Evolutionary conservation across 2,888 invertebrate species (phyloP).

Genomic region (Leptopilina syphax): DNA sequence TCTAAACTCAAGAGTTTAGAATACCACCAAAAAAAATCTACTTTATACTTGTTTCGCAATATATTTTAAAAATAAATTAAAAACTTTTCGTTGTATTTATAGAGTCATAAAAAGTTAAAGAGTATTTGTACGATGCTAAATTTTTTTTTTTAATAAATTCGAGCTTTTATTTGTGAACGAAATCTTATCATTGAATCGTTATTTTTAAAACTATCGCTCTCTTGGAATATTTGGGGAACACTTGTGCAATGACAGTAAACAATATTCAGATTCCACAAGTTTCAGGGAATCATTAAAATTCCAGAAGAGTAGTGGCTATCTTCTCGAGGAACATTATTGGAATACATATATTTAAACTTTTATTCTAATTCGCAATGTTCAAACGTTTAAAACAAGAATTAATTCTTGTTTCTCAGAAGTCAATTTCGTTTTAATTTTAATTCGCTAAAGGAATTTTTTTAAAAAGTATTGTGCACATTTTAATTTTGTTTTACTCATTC

Average conservation of each 20-base stretch:
- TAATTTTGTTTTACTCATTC: not conserved
- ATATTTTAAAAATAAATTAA: no score
- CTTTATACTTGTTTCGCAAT: no score
- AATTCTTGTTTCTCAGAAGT: not conserved
- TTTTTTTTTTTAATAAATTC: not conserved
- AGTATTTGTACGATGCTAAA: not conserved
- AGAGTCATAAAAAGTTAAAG: not conserved
- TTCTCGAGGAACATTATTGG: conserved; percentile 6
- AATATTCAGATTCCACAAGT: conserved; percentile 5
- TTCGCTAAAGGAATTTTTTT: not conserved
- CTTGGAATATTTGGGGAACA: not conserved
- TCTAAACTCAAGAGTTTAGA: not conserved
- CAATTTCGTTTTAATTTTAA: not conserved
- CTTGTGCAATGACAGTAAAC: conserved; percentile 11
- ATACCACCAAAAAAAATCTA: no score
- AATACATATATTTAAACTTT: not conserved
- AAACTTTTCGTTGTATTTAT: not conserved
- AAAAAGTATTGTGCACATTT: not conserved
- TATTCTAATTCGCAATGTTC: conserved; percentile 11
- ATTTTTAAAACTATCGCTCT: not conserved
- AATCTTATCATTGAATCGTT: not conserved
- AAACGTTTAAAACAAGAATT: not conserved
- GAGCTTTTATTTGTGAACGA: not conserved
- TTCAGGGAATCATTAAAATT: conserved; percentile 1
- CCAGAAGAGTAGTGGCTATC: not conserved